Percentiles rank a stretch among this genome's conserved stretches.
Evolutionary conservation across 1,140 invertebrate genomes (phyloP).

Genomic region (Drosophila paulistorum): DNA sequence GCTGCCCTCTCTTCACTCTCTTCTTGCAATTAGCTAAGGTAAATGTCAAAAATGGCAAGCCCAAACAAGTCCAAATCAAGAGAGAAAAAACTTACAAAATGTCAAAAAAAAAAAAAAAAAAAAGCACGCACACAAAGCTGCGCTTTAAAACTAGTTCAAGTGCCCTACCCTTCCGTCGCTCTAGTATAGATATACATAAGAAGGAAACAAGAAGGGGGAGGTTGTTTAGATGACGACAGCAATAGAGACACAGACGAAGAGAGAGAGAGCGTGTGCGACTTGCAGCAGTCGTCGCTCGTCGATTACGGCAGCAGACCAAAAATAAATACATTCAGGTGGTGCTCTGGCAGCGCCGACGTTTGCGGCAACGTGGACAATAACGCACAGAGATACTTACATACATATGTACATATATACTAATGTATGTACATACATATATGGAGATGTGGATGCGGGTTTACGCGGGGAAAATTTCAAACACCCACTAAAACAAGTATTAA

Average conservation of each 20-base stretch:
- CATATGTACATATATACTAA: too few species aligned
- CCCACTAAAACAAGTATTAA: constrained; percentile 60
- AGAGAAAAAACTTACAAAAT: constrained; percentile 1
- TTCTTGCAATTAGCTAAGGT: constrained; percentile 15
- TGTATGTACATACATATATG: too few species aligned
- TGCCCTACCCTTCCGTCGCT: constrained; percentile 65
- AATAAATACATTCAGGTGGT: constrained; percentile 69
- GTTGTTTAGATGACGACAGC: constrained; percentile 16
- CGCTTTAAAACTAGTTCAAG: constrained; percentile 71
- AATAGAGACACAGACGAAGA: constrained; percentile 20
- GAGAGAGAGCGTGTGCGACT: constrained; percentile 19
- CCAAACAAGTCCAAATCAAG: constrained; percentile 10
- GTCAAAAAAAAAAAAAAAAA: constrained; percentile 12
- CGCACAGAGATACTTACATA: neutral
- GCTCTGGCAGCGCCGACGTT: constrained; percentile 44
- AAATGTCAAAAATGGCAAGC: constrained; percentile 41
- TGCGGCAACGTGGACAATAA: constrained; percentile 62
- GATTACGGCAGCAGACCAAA: constrained; percentile 77
- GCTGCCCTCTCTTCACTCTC: too few species aligned
- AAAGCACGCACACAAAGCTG: constrained; percentile 16
- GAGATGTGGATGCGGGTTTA: neutral
- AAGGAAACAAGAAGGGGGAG: constrained; percentile 1
- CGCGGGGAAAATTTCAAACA: constrained; percentile 11
- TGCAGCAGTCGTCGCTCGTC: constrained; percentile 48
- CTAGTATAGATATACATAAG: constrained; percentile 13